Base-by-base conservation (phyloP, 2,113 vertebrate genomes). In the Nothobranchius furzeri region DNA sequence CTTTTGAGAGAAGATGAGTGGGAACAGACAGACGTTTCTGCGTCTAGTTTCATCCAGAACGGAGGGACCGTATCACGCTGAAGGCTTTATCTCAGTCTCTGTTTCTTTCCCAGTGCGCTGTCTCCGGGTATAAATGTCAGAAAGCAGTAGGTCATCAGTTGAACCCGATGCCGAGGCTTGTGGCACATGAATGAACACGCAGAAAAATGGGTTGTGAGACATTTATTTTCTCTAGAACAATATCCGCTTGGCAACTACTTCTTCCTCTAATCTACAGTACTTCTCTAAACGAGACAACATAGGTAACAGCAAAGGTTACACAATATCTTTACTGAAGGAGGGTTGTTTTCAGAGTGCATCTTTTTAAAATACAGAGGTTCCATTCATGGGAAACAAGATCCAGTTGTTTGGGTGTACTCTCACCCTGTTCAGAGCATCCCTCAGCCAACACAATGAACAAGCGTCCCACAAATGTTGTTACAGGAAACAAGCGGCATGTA, bases 381-480 rank as follows among this genome's bases (percentile, higher is more conserved):
- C 57, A 70, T 82, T 88, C 73, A 72, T 77, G 54, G 62, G 54
- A 71, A 79, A 81, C 54, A 69, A 64, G 58, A 75, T 61, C 50
- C 25, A 59, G 60, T 65, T 68, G 46, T 71, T 76, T 78, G 42
- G 7, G 37, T 17, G 42, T 69, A 15, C 37, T 84, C 76, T 74
- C 59, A 56, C 70, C 65, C 64, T 66, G 78, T 83, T 75, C 2
- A 10, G 51, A 64, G 72, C 76, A 80, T 70, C 56, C 60, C 70
- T 64, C 59, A 15, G 58, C 53, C 76, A 69, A 61, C 75, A 72
- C 76, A 67, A 81, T 62, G 43, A 65, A 45, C 45, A 60, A 76
- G 64, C 60, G 73, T 60, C 81, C 84, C 79, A 62, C 72, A 82
- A 85, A 80, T 77, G 64, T 49, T 69, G 75, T 78, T 70, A 81